Conservation (phyloP, 2,797 vertebrate species). For the Lerista edwardsae region DNA sequence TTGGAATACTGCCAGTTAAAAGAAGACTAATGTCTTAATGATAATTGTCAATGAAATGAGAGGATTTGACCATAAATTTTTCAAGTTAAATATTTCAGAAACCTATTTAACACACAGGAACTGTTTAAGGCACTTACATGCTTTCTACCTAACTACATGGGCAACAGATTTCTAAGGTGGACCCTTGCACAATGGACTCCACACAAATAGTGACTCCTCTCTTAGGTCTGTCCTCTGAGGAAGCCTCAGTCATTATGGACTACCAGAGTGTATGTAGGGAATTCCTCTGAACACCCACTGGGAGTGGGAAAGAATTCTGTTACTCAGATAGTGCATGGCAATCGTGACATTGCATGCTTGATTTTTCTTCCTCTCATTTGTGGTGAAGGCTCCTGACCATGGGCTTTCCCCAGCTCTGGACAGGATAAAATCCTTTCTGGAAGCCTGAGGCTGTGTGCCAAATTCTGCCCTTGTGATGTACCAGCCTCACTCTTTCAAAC, state of each 20-base stretch:
- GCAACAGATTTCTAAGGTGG: background rate
- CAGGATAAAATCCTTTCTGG: too few species aligned
- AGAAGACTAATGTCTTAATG: constrained; percentile 71
- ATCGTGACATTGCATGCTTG: background rate
- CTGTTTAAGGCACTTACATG: background rate
- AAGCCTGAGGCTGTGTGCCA: too few species aligned
- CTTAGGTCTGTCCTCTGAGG: background rate
- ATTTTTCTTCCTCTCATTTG: background rate
- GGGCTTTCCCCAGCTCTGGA: too few species aligned
- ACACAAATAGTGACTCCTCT: background rate
- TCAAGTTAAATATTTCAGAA: constrained; percentile 12
- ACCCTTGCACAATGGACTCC: background rate
- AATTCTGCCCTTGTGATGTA: too few species aligned
- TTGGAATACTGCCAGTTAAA: constrained; percentile 73
- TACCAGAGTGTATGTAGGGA: background rate
- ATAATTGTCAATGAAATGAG: constrained; percentile 71
- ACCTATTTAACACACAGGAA: constrained; percentile 1
- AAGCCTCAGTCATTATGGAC: background rate
- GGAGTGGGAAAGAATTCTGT: background rate
- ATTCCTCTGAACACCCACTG: background rate
- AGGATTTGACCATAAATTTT: constrained; percentile 59
- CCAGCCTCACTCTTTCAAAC: too few species aligned
- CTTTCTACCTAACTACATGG: background rate
- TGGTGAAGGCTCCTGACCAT: too few species aligned
- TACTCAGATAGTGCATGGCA: background rate